Evolutionary conservation across 2,113 vertebrate genomes (phyloP).

Genomic region (Trogon surrucura): DNA sequence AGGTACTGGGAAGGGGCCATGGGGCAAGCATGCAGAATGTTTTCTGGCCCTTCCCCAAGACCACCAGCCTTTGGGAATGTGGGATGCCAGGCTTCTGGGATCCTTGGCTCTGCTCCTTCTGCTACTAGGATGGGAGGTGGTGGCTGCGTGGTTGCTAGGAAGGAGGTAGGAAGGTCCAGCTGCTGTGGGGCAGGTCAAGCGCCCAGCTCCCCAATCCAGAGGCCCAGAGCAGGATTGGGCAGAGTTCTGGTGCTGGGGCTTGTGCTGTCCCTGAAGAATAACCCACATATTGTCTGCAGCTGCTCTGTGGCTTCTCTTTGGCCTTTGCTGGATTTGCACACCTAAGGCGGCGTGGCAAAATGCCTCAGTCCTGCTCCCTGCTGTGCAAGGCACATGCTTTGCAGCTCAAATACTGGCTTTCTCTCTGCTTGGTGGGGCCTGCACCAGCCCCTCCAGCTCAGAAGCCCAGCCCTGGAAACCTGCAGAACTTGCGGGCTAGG

Average conservation of each 20-base stretch:
- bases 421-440: not conserved
- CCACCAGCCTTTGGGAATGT: not conserved
- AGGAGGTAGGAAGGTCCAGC: not conserved
- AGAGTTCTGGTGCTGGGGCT: not conserved
- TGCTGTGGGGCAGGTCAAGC: not conserved
- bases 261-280: not conserved
- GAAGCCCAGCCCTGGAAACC: not conserved
- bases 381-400: rapidly evolving
- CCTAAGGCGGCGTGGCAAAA: not conserved
- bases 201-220: not conserved
- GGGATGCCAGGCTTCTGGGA: not conserved
- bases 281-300: not conserved
- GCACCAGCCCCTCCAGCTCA: not conserved
- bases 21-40: not conserved
- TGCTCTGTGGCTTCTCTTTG: not conserved
- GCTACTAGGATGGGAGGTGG: not conserved
- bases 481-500: rapidly evolving
- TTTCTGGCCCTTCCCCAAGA: not conserved
- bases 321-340: not conserved
- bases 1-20: not conserved
- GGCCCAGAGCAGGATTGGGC: not conserved
- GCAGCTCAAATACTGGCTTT: not conserved
- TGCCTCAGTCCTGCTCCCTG: not conserved
- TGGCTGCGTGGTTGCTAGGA: not conserved
- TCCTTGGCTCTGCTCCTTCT: not conserved